These are phyloP conservation scores for Benitochromis conjunctus DNA, from an alignment of 2,113 vertebrate species.

Conservation along the genomic window DNA sequence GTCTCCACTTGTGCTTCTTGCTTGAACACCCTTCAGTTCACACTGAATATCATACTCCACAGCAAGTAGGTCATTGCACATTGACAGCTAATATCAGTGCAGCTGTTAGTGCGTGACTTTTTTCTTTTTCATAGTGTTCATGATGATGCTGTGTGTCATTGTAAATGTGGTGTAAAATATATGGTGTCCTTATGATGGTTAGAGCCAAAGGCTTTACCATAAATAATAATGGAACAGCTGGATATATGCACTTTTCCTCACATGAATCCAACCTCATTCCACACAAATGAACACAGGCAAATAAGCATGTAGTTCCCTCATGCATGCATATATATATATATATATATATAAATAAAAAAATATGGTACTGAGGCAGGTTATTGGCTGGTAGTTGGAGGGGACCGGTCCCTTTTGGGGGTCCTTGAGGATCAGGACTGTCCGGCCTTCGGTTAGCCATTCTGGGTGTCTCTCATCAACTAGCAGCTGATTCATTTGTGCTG, in stretches of 20 bases:
- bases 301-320: neutral
- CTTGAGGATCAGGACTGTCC: too few species aligned
- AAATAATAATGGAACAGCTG: neutral
- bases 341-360: too few species aligned
- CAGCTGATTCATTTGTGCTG: too few species aligned
- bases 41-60: neutral
- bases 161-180: neutral
- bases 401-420: too few species aligned
- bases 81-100: neutral
- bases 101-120: neutral
- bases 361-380: too few species aligned
- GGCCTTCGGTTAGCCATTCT: too few species aligned
- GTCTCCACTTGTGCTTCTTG: neutral
- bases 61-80: conserved; percentile 27
- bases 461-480: too few species aligned
- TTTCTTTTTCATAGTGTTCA: neutral
- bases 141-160: conserved; percentile 1
- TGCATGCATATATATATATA: neutral
- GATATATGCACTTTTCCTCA: neutral
- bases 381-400: too few species aligned
- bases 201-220: neutral
- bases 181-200: neutral
- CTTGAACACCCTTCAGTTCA: neutral
- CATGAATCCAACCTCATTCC: neutral
- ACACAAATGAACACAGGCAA: neutral